A percentile compares a stretch with the other conserved stretches of the same genome.
Conservation (phyloP, 2,888 invertebrate genomes). For the Orthosia cruda region DNA sequence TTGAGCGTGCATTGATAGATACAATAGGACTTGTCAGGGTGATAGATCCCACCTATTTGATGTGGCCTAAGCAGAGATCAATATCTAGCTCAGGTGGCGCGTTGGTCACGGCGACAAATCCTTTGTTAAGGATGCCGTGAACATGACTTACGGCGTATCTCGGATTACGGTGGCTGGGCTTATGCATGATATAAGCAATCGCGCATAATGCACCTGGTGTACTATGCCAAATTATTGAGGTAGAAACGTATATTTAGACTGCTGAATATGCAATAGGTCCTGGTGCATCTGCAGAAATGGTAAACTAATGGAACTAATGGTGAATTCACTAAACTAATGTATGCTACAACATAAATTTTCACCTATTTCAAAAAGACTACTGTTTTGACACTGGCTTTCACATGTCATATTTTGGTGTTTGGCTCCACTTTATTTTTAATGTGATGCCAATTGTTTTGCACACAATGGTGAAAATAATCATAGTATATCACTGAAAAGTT, state of each 20-base stretch:
- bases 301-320: too few relatives aligned
- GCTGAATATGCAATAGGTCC: not conserved
- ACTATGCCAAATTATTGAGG: conserved; percentile 14
- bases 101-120: conserved; percentile 74
- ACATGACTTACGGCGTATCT: conserved; percentile 74
- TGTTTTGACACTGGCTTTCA: not conserved
- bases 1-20: conserved; percentile 37
- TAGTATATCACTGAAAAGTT: not conserved
- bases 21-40: conserved; percentile 34
- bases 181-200: conserved; percentile 43
- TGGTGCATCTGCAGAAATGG: not conserved
- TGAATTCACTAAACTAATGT: not conserved
- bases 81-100: conserved; percentile 48
- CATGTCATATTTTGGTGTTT: not conserved
- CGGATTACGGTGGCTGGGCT: conserved; percentile 71
- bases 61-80: conserved; percentile 38
- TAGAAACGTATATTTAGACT: not conserved
- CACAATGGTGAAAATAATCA: not conserved
- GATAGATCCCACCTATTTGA: conserved; percentile 40
- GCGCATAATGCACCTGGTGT: conserved; percentile 35
- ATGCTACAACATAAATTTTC: too few relatives aligned
- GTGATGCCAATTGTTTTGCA: not conserved
- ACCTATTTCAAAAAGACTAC: too few relatives aligned
- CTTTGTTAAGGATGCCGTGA: conserved; percentile 71
- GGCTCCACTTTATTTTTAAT: not conserved